Evolutionary conservation across 2,888 invertebrate species (phyloP), one percentile per base, ranked within the genome.

Genomic region (Scelioninae gen. 1): DNA sequence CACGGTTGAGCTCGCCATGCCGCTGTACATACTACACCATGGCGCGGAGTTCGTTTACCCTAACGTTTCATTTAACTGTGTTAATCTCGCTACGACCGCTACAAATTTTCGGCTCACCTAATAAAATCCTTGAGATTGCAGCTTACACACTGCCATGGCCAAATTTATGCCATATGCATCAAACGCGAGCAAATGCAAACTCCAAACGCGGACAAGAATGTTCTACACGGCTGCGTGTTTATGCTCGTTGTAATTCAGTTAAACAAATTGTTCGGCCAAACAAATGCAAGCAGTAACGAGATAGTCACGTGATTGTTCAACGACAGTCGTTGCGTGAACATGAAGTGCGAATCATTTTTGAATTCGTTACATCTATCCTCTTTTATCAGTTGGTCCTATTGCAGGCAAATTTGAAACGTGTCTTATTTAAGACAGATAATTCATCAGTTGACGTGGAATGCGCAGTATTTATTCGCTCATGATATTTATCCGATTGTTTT

Each of bases 21-120:
- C 62, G 43, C 80, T 68, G 62, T 78, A 84, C 77, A 56, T 74
- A 56, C 63, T 72, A 68, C 69, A 40, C 74, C 49, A 65, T 82
- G 71, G 75, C 40, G 80, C 72, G 71, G 75, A 86, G 86, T 85
- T 85, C 86, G 81, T 85, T 85, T 85, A 78, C 82, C 84, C 85
- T 82, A 86, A 85, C 85, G 83, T 85, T 85, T 85, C 85, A 84
- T 85, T 84, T 85, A 83, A 84, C 83, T 77, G 84, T 76, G 85
- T 81, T 85, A 85, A 85, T 85, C 84, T 84, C 77, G 40, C 51
- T 69, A 75, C 82, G 74, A 79, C 76, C 74, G 65, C 78, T 82
- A 84, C 85, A 83, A 84, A 84, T 85, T 84, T 83, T 84, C 69
- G 68, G 40, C 72, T 81, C 76, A 78, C 79, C 79, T 78, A 78